Evolutionary conservation across 2,113 vertebrate genomes (phyloP).

Genomic region (Dipodomys merriami): DNA sequence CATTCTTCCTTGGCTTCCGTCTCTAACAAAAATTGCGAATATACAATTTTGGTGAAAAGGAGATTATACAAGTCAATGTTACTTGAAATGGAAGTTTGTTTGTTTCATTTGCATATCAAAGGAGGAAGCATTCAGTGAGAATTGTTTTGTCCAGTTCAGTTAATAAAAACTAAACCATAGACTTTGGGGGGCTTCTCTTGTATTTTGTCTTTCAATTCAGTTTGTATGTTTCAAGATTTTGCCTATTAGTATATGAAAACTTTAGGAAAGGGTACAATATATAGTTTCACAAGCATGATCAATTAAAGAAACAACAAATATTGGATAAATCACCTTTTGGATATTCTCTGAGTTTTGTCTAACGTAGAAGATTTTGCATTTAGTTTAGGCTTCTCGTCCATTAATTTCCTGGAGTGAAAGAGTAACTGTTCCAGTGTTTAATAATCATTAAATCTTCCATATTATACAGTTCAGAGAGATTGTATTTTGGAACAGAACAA

Average conservation of each 20-base stretch:
- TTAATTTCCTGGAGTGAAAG: background rate
- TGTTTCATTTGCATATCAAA: too few relatives aligned
- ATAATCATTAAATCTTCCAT: background rate
- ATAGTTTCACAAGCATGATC: background rate
- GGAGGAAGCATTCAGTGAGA: background rate
- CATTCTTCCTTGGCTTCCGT: background rate
- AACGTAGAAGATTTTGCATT: background rate
- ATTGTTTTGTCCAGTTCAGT: background rate
- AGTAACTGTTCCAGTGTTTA: conserved; percentile 17
- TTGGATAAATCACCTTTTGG: background rate
- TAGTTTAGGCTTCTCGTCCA: background rate
- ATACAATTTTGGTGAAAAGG: too few relatives aligned
- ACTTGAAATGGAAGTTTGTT: background rate
- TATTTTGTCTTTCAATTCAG: background rate
- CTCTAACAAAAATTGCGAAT: background rate
- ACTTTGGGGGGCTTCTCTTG: background rate
- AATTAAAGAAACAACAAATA: background rate
- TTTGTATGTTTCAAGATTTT: conserved; percentile 48
- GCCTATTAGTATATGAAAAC: background rate
- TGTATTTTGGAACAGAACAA: conserved; percentile 58
- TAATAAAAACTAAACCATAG: background rate
- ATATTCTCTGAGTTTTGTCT: background rate
- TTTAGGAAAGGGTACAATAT: background rate
- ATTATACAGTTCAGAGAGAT: conserved; percentile 46
- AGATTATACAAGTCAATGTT: background rate